phyloP scores from a whole-genome alignment of 2,113 vertebrate species.

The Poeciliopsis retropinna region DNA sequence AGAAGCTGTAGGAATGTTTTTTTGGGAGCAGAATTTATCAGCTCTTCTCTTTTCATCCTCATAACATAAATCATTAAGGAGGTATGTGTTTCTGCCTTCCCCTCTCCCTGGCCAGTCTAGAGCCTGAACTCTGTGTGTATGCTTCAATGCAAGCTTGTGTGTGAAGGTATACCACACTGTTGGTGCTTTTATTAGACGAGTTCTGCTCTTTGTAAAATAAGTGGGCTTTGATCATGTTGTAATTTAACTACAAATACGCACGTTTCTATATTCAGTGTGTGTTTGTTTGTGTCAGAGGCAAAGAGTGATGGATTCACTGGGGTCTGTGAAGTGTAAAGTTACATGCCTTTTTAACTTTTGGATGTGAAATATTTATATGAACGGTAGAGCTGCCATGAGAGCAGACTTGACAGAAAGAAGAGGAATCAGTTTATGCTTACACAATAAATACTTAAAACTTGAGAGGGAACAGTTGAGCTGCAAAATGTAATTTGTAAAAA shows the following conservation, averaged over 20 bases:
- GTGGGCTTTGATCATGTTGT: neutral
- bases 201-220: neutral
- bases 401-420: conserved; percentile 4
- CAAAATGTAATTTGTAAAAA: neutral
- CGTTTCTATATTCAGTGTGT: conserved; percentile 4
- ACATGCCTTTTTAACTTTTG: conserved; percentile 59
- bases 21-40: conserved; percentile 56
- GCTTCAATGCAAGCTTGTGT: neutral
- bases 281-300: neutral
- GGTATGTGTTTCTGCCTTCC: conserved; percentile 46
- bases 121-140: neutral
- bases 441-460: conserved; percentile 25
- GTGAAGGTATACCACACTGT: neutral
- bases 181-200: neutral
- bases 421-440: conserved; percentile 25
- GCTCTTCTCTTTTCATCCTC: conserved; percentile 52
- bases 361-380: conserved; percentile 70
- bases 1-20: conserved; percentile 54
- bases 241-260: neutral
- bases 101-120: conserved; percentile 50
- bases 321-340: conserved; percentile 71
- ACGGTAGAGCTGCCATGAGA: conserved; percentile 46
- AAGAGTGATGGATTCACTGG: conserved; percentile 24
- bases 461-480: neutral
- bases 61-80: conserved; percentile 65